Evolutionary conservation across 2,888 invertebrate species (phyloP).

Genomic region (Cabera pusaria): DNA sequence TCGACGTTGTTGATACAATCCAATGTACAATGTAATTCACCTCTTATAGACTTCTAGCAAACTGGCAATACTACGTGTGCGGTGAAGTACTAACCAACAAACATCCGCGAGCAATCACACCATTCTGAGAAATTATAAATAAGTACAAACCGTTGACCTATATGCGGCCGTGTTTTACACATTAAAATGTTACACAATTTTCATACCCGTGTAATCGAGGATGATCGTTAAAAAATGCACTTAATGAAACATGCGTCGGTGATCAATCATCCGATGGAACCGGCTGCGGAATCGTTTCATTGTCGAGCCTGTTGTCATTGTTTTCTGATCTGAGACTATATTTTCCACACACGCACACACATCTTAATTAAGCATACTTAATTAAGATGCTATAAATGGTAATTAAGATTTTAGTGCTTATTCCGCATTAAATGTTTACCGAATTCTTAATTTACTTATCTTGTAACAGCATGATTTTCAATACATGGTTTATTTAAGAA

Average conservation of each 20-base stretch:
- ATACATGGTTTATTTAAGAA: too few species aligned
- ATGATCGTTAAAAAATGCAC: slow-evolving; percentile 44
- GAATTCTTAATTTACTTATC: too few species aligned
- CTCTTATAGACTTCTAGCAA: slow-evolving; percentile 54
- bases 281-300: slow-evolving; percentile 14
- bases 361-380: too few species aligned
- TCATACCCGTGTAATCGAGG: slow-evolving; percentile 51
- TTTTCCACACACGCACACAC: neutral
- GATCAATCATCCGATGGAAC: slow-evolving; percentile 29
- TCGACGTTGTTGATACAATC: slow-evolving; percentile 32
- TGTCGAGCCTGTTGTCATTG: too few species aligned
- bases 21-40: slow-evolving; percentile 56
- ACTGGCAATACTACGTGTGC: slow-evolving; percentile 40
- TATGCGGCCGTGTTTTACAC: slow-evolving; percentile 63
- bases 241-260: slow-evolving; percentile 45
- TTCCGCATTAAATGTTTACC: too few species aligned
- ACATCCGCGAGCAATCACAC: slow-evolving; percentile 67
- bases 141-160: slow-evolving; percentile 69
- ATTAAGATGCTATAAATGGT: too few species aligned
- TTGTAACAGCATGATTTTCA: too few species aligned
- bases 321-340: too few species aligned
- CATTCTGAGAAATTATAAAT: slow-evolving; percentile 74
- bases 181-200: slow-evolving; percentile 72
- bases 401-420: too few species aligned
- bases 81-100: slow-evolving; percentile 56